phyloP scores from a whole-genome alignment of 2,113 vertebrate genomes.

The Thunnus thynnus region DNA sequence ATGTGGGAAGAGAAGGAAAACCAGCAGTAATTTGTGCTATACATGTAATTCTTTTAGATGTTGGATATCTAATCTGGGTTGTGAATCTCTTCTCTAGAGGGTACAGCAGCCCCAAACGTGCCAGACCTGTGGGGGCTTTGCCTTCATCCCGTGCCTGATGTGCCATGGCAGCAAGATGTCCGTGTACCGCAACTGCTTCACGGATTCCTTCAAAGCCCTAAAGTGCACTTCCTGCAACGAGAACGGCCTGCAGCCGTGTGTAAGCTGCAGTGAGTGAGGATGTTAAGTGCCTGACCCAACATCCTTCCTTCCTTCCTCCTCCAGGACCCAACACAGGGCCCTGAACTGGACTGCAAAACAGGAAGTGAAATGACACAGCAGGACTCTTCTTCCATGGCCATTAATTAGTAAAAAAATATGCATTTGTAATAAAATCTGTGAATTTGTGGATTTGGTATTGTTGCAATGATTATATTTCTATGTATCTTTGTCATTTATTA shows the following conservation, averaged over 20 bases:
- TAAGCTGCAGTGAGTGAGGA: constrained; percentile 87
- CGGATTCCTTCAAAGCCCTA: constrained; percentile 98
- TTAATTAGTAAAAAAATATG: constrained; percentile 40
- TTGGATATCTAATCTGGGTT: not conserved
- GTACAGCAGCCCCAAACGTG: constrained; percentile 95
- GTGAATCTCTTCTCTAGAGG: constrained; percentile 81
- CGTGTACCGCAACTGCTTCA: constrained; percentile 97
- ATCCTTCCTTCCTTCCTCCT: constrained; percentile 23
- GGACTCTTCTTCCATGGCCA: constrained; percentile 69
- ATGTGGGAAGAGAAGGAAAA: not conserved
- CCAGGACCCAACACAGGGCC: constrained; percentile 22
- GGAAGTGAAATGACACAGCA: constrained; percentile 35
- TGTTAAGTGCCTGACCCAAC: constrained; percentile 73
- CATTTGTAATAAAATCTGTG: constrained; percentile 75
- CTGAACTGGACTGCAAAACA: constrained; percentile 45
- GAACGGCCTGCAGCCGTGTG: constrained; percentile 95
- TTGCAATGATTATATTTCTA: not conserved
- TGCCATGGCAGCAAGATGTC: constrained; percentile 99
- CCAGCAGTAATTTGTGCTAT: not conserved
- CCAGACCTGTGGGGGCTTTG: constrained; percentile 93
- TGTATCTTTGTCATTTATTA: not conserved
- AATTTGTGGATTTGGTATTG: constrained; percentile 2
- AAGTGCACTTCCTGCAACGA: constrained; percentile 98
- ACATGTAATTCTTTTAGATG: not conserved
- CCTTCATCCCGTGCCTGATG: constrained; percentile 95